Percentiles rank a stretch among this genome's conserved stretches.
Evolutionary conservation across 2,797 vertebrate species (phyloP).

Genomic region (Paedocypris micromegethes): DNA sequence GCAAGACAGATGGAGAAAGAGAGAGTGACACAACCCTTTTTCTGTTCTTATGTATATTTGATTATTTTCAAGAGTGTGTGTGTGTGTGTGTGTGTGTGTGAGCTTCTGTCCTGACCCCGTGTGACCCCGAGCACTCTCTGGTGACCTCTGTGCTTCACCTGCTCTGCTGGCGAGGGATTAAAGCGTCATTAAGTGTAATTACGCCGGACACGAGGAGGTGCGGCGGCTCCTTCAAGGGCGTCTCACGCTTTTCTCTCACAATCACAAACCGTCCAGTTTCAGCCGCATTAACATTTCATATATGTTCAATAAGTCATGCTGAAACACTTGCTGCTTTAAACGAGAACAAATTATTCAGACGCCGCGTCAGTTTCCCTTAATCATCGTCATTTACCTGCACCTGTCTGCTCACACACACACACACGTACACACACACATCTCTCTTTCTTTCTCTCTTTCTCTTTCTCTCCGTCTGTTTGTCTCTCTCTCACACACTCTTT

Average conservation of each 20-base stretch:
- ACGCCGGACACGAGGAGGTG: slow-evolving; percentile 64
- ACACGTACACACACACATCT: background rate
- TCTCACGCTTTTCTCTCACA: background rate
- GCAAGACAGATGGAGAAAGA: too few species aligned
- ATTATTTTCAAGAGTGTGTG: background rate
- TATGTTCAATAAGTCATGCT: background rate
- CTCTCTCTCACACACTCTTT: background rate
- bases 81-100: slow-evolving; percentile 5
- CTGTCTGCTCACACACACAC: background rate
- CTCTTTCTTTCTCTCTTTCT: background rate
- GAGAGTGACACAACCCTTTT: too few species aligned
- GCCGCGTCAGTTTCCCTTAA: background rate
- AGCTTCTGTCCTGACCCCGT: slow-evolving; percentile 57
- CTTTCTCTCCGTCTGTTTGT: background rate
- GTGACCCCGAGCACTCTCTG: slow-evolving; percentile 67
- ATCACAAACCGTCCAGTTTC: background rate
- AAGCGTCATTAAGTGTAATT: slow-evolving; percentile 78
- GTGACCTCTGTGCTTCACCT: slow-evolving; percentile 66
- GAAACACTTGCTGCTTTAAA: background rate
- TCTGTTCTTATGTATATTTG: too few species aligned
- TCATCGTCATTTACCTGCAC: too few species aligned
- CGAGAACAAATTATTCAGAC: too few species aligned
- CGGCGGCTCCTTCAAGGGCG: background rate
- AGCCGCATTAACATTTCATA: background rate
- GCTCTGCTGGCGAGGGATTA: slow-evolving; percentile 70